Evolutionary conservation across 2,113 vertebrate species (phyloP).

Genomic region (Campylomormyrus tamandua): DNA sequence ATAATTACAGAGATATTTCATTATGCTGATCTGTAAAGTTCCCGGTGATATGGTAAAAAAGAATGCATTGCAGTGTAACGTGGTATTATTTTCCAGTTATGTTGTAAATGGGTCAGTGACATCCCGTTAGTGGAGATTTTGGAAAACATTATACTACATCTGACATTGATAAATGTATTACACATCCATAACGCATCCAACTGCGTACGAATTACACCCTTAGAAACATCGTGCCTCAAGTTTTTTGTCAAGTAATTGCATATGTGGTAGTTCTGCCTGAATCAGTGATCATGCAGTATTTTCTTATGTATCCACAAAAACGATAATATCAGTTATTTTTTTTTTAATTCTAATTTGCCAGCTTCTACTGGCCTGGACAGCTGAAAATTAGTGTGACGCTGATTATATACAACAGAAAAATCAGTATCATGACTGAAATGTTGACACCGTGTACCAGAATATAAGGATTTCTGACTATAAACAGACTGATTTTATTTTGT

Average conservation of each 20-base stretch:
- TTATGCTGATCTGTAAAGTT: not conserved
- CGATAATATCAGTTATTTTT: not conserved
- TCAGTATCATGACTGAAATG: not conserved
- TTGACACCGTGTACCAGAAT: not conserved
- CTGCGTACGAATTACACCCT: not conserved
- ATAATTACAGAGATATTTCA: not conserved
- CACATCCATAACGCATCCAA: not conserved
- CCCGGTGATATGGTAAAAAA: not conserved
- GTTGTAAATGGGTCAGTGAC: not conserved
- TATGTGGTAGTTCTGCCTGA: not conserved
- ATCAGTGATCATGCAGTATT: not conserved
- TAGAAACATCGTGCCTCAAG: not conserved
- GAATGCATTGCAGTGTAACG: not conserved
- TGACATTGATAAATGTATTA: slow-evolving; percentile 4
- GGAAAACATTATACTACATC: slow-evolving; percentile 3
- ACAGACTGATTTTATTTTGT: not conserved
- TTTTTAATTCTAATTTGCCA: not conserved
- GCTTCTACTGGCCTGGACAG: not conserved
- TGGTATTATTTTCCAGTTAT: not conserved
- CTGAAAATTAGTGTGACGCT: not conserved
- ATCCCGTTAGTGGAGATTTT: slow-evolving; percentile 7
- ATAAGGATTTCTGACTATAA: not conserved
- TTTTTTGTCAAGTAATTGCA: not conserved
- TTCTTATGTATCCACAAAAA: not conserved
- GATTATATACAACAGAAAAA: no score